A percentile compares a stretch with the other conserved stretches of the same genome.
Conservation (phyloP, 1,140 invertebrate genomes). For the Vanessa atalanta region DNA sequence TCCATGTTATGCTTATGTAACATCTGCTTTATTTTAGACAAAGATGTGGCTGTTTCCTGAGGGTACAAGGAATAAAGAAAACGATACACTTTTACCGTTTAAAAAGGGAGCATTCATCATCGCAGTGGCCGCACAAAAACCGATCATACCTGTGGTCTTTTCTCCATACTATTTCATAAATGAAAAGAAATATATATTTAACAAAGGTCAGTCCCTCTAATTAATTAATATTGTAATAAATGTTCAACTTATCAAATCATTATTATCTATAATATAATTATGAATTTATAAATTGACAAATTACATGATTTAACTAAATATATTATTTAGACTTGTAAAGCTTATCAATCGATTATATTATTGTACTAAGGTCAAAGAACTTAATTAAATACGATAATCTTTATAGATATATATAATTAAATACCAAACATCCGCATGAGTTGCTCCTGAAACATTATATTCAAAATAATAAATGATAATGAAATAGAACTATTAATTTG, state of each 20-base stretch:
- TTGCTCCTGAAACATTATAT: too few species aligned
- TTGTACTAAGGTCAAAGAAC: too few species aligned
- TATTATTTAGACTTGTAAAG: neutral
- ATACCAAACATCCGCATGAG: too few species aligned
- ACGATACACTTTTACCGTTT: conserved; percentile 76
- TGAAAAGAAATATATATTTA: conserved; percentile 69
- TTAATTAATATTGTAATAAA: neutral
- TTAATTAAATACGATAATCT: too few species aligned
- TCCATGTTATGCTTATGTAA: neutral
- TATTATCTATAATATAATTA: neutral
- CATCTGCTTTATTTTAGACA: conserved; percentile 69
- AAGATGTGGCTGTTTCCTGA: conserved; percentile 86
- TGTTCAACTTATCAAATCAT: neutral
- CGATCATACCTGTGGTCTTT: conserved; percentile 86
- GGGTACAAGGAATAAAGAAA: conserved; percentile 80
- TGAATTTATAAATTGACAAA: neutral
- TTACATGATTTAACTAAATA: neutral
- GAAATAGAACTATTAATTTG: too few species aligned
- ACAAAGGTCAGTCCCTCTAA: conserved; percentile 54
- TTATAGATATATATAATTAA: too few species aligned
- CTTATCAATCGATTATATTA: too few species aligned
- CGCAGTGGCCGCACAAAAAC: conserved; percentile 86
- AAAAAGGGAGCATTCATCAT: conserved; percentile 90
- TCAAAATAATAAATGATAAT: too few species aligned
- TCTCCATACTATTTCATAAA: conserved; percentile 85